Base-by-base conservation (phyloP, 2,797 vertebrate species). In the Lagorchestes hirsutus region DNA sequence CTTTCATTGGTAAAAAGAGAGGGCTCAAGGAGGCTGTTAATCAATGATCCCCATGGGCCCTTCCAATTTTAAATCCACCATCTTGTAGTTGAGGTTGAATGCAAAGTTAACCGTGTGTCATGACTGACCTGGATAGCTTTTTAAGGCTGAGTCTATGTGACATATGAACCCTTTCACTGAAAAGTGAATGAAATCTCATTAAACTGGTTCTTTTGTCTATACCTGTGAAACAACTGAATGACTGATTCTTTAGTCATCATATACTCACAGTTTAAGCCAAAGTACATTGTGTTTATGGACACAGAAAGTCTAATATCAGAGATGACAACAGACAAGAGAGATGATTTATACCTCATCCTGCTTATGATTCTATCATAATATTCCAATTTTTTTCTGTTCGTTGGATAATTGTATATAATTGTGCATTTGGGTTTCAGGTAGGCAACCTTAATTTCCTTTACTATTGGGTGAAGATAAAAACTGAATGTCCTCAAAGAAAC, bases 401-500 rank as follows among this genome's bases (percentile, higher is more conserved):
- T 1, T 87, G 40, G 40, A 87, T 27, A 50, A 87, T 3, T 50
- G 3, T 27, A 50, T 28, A 87, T 87, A 50, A 27, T 93, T 3
- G 29, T 95, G n/a, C 92, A 4, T 96, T 11, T 22, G 46, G 18
- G 58, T 93, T 6, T 91, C 56, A 93, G 16, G 92, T 40, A 95
- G 90, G 94, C 96, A 96, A 16, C 55, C 90, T 2, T 92, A 54
- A 92, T 4, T 92, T 92, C 54, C 3, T 91, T 93, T 67, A 93
- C 74, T 82, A 4, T 62, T 54, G 74, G 92, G 46, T 97, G 93
- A 58, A 54, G 93, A 96, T 92, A 95, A 24, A 46, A 95, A 91
- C 54, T 46, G 55, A 94, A 24, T 13, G 22, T 62, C 34, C 93
- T 67, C 94, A 90, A 62, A 94, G 18, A 93, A 93, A 18, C 55